phyloP scores from a whole-genome alignment of 1,140 invertebrate species.

The Eulimnadia texana region DNA sequence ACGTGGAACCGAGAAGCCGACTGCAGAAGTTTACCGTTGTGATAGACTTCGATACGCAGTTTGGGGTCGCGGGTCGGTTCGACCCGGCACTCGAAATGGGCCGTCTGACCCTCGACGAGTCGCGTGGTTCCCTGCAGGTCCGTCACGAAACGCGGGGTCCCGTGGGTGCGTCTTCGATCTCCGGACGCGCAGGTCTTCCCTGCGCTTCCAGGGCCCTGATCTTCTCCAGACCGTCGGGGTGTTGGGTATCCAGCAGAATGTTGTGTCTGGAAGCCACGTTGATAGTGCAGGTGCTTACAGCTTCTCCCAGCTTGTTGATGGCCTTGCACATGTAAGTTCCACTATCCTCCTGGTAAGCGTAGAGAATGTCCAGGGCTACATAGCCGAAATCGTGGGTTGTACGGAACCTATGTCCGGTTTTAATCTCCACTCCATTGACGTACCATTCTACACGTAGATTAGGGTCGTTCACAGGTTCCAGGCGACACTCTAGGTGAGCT shows the following conservation, averaged over 20 bases:
- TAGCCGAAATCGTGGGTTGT: slow-evolving; percentile 92
- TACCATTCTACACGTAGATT: slow-evolving; percentile 93
- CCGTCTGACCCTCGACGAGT: slow-evolving; percentile 68
- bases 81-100: slow-evolving; percentile 81
- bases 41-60: slow-evolving; percentile 76
- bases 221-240: slow-evolving; percentile 82
- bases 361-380: slow-evolving; percentile 83
- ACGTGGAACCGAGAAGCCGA: slow-evolving; percentile 79
- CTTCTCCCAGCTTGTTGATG: slow-evolving; percentile 78
- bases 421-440: slow-evolving; percentile 63
- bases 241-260: slow-evolving; percentile 78
- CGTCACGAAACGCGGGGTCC: slow-evolving; percentile 66
- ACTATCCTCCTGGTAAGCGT: slow-evolving; percentile 83
- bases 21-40: slow-evolving; percentile 73
- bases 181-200: slow-evolving; percentile 47
- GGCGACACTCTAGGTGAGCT: slow-evolving; percentile 85
- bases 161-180: slow-evolving; percentile 63
- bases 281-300: slow-evolving; percentile 79
- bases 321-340: slow-evolving; percentile 91
- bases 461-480: slow-evolving; percentile 89
- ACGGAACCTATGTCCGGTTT: slow-evolving; percentile 69
- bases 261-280: slow-evolving; percentile 52
- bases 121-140: slow-evolving; percentile 63
- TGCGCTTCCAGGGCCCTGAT: slow-evolving; percentile 80
- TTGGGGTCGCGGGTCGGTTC: slow-evolving; percentile 82